Percentiles rank a stretch among this genome's conserved stretches.
Evolutionary conservation across 1,140 invertebrate species (phyloP).

Genomic region (Papilio polytes): DNA sequence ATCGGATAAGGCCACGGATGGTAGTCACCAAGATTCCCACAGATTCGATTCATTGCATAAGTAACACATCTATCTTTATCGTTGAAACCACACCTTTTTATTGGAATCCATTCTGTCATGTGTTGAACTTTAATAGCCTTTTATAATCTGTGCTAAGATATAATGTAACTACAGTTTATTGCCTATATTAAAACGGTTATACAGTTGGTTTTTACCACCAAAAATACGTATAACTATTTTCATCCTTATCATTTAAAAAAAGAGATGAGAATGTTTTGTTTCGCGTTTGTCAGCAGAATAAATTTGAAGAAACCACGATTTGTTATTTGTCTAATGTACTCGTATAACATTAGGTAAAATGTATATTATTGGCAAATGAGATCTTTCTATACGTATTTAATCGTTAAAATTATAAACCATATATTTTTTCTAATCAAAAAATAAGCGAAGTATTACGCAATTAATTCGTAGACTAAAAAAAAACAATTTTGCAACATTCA

Average conservation of each 20-base stretch:
- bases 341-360: too few relatives aligned
- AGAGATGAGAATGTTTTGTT: not conserved
- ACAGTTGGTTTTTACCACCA: not conserved
- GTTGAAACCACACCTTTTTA: constrained; percentile 31
- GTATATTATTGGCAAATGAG: too few relatives aligned
- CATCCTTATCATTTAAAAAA: not conserved
- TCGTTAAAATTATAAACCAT: not conserved
- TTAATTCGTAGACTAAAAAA: constrained; percentile 21
- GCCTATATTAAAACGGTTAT: not conserved
- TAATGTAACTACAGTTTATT: not conserved
- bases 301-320: too few relatives aligned
- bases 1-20: constrained; percentile 21
- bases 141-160: not conserved
- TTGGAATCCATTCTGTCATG: constrained; percentile 5
- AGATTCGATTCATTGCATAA: constrained; percentile 14
- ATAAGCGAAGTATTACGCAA: not conserved
- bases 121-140: not conserved
- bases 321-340: too few relatives aligned
- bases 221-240: not conserved
- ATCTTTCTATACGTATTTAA: not conserved
- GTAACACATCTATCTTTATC: constrained; percentile 20
- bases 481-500: constrained; percentile 20
- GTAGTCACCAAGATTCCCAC: constrained; percentile 4
- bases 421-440: not conserved
- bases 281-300: too few relatives aligned